A percentile compares a stretch with the other conserved stretches of the same genome.
These are phyloP conservation scores for Gisinianus flammeolus DNA, from an alignment of 2,888 invertebrate species.

Conservation along the genomic window DNA sequence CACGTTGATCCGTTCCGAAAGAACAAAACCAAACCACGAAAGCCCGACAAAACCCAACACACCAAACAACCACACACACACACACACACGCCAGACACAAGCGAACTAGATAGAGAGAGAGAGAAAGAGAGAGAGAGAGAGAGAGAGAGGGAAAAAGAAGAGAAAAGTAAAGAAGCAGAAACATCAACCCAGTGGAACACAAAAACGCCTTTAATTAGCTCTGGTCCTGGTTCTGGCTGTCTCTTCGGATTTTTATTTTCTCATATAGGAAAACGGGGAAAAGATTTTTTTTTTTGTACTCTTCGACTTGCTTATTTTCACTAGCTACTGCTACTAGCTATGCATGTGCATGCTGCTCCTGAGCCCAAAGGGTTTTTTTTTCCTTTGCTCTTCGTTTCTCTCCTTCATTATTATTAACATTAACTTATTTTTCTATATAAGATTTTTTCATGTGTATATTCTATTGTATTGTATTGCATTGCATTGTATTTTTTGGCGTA, in stretches of 20 bases:
- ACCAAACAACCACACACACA: not conserved
- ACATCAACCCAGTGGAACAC: constrained; percentile 2
- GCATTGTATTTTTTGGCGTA: too few relatives aligned
- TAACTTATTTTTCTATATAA: too few relatives aligned
- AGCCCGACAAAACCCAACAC: not conserved
- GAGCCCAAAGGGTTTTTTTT: not conserved
- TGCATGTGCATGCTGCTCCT: not conserved
- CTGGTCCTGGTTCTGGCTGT: not conserved
- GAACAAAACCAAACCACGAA: not conserved
- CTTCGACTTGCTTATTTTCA: not conserved
- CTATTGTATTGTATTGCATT: too few relatives aligned
- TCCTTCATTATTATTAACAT: not conserved
- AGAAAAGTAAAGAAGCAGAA: not conserved
- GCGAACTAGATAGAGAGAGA: not conserved
- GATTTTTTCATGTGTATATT: too few relatives aligned
- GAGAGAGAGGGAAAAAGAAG: not conserved
- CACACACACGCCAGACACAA: not conserved
- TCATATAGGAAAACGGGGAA: not conserved
- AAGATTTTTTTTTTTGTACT: not conserved
- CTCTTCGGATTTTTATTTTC: not conserved
- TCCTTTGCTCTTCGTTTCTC: not conserved
- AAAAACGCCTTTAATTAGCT: constrained; percentile 14
- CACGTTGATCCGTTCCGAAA: too few relatives aligned
- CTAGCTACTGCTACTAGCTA: too few relatives aligned
- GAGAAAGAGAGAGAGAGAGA: constrained; percentile 2